These are phyloP conservation scores for Chinchilla lanigera DNA, from an alignment of 2,113 vertebrate genomes.

Conservation along the genomic window DNA sequence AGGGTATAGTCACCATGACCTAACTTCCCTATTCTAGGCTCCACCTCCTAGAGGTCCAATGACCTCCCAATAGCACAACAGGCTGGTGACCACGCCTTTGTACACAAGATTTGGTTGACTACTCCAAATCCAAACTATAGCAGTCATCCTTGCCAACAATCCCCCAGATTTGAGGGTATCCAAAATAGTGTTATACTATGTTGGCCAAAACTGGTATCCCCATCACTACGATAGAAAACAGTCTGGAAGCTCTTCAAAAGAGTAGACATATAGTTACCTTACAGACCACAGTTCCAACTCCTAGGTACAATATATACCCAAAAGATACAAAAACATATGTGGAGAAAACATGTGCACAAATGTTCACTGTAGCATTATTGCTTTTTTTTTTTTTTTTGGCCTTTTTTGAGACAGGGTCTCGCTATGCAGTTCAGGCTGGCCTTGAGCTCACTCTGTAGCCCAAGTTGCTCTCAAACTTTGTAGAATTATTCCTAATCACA, in stretches of 20 bases:
- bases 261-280: background rate
- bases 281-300: background rate
- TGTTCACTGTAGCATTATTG: background rate
- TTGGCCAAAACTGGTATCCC: background rate
- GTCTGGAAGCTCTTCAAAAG: background rate
- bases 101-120: background rate
- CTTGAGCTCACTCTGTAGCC: too few relatives aligned
- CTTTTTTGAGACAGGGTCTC: too few relatives aligned
- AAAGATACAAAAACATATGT: background rate
- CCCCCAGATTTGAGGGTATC: background rate
- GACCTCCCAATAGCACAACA: background rate
- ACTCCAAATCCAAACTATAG: background rate
- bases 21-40: background rate
- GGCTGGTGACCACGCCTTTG: background rate
- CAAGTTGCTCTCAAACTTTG: too few relatives aligned
- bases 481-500: background rate
- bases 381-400: too few relatives aligned
- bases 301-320: background rate
- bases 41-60: background rate
- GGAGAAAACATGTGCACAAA: background rate
- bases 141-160: background rate
- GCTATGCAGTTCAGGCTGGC: too few relatives aligned
- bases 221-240: background rate
- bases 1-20: background rate
- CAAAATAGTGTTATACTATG: background rate